phyloP scores from a whole-genome alignment of 2,797 vertebrate species.

The Rhynchonycteris naso region DNA sequence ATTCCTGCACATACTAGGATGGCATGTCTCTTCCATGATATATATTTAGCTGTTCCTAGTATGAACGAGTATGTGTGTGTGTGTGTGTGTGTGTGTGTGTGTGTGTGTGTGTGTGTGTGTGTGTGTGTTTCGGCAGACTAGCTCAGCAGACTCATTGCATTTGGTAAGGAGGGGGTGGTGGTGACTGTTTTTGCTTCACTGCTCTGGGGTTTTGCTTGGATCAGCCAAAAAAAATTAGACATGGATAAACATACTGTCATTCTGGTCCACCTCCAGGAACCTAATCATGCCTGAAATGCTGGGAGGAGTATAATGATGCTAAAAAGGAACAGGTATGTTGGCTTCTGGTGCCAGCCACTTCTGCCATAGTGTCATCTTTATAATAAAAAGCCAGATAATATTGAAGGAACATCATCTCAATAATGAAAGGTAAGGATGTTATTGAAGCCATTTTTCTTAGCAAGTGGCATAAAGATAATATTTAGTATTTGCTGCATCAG shows the following conservation, averaged over 20 bases:
- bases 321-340: slow-evolving; percentile 81
- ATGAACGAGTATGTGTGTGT: slow-evolving; percentile 84
- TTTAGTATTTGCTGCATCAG: slow-evolving; percentile 71
- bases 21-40: slow-evolving; percentile 83
- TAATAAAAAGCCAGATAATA: slow-evolving; percentile 63
- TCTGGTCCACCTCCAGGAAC: slow-evolving; percentile 82
- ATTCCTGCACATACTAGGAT: slow-evolving; percentile 84
- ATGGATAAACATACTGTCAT: slow-evolving; percentile 78
- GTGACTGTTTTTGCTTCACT: slow-evolving; percentile 42
- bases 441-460: slow-evolving; percentile 43
- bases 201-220: slow-evolving; percentile 79
- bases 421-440: slow-evolving; percentile 50
- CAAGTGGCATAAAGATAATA: not conserved
- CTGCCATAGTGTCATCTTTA: slow-evolving; percentile 58
- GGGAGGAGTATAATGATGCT: slow-evolving; percentile 72
- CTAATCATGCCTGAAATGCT: slow-evolving; percentile 82
- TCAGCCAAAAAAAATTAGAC: slow-evolving; percentile 62
- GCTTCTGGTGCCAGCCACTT: slow-evolving; percentile 78
- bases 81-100: slow-evolving; percentile 78
- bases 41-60: slow-evolving; percentile 86
- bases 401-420: slow-evolving; percentile 29
- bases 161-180: not conserved
- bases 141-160: slow-evolving; percentile 81
- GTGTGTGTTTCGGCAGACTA: slow-evolving; percentile 81
- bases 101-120: not conserved